Conservation (phyloP, 2,888 invertebrate species). For the Eugnorisma glareosa region DNA sequence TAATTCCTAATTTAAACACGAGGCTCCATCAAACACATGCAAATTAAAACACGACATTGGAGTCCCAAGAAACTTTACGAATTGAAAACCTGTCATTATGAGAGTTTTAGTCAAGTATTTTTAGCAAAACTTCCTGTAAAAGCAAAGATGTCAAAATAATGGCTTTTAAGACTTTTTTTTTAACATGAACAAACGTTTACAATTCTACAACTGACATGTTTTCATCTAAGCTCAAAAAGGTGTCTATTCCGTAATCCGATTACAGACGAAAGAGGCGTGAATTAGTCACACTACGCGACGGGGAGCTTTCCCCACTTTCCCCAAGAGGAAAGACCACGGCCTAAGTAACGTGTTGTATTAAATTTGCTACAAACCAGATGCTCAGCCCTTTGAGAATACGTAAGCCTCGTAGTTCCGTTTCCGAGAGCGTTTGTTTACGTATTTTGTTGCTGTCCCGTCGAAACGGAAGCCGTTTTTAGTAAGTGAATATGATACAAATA, state of each 20-base stretch:
- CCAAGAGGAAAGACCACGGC: constrained; percentile 40
- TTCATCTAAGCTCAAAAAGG: constrained; percentile 1
- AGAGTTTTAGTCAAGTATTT: not conserved
- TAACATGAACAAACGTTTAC: not conserved
- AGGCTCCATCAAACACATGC: not conserved
- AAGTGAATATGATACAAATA: constrained; percentile 17
- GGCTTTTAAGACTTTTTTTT: not conserved
- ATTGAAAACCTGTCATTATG: not conserved
- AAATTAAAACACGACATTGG: not conserved
- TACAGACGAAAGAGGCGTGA: constrained; percentile 29
- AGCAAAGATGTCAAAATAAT: not conserved
- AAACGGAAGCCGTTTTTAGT: constrained; percentile 18
- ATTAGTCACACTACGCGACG: constrained; percentile 45
- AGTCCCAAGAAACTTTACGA: not conserved
- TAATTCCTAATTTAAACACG: not conserved
- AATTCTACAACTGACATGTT: not conserved
- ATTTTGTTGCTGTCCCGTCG: constrained; percentile 22
- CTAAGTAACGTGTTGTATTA: constrained; percentile 63
- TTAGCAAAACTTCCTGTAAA: not conserved
- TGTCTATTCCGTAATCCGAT: constrained; percentile 32
- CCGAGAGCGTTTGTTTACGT: constrained; percentile 46
- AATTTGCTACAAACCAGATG: constrained; percentile 67
- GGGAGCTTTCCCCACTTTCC: constrained; percentile 58
- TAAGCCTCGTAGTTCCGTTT: constrained; percentile 49
- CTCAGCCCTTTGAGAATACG: constrained; percentile 57